Conservation (phyloP, 2,113 vertebrate genomes). For the Athene noctua region DNA sequence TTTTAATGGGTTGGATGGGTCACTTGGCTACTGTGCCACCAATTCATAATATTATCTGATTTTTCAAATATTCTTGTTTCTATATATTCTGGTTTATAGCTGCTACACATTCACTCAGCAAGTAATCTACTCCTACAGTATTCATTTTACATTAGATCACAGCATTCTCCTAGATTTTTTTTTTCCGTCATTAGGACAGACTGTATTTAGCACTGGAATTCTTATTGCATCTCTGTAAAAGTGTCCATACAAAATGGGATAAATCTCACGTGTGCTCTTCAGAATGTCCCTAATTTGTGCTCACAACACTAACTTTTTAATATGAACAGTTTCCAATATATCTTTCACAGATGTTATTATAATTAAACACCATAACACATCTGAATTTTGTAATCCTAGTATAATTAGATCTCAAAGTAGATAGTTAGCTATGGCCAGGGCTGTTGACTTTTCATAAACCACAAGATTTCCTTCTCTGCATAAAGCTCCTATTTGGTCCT, state of each 20-base stretch:
- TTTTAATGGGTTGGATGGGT: background rate
- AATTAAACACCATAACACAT: background rate
- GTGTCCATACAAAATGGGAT: background rate
- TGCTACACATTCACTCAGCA: background rate
- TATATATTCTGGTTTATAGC: background rate
- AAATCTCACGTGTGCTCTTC: background rate
- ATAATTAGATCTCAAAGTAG: background rate
- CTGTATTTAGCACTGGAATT: background rate
- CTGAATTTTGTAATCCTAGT: background rate
- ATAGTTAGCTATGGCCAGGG: background rate
- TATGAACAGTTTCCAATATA: background rate
- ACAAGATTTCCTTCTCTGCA: background rate
- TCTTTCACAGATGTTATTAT: background rate
- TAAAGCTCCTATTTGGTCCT: background rate
- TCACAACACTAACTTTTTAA: background rate
- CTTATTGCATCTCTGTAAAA: background rate
- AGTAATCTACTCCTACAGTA: background rate
- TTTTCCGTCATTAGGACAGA: background rate
- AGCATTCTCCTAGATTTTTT: background rate
- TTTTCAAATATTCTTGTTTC: background rate
- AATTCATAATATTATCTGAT: background rate
- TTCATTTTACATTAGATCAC: background rate
- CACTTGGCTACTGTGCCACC: background rate
- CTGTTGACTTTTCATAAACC: background rate
- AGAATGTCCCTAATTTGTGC: background rate